phyloP scores from a whole-genome alignment of 2,888 invertebrate species.

The Masnerella sp. region DNA sequence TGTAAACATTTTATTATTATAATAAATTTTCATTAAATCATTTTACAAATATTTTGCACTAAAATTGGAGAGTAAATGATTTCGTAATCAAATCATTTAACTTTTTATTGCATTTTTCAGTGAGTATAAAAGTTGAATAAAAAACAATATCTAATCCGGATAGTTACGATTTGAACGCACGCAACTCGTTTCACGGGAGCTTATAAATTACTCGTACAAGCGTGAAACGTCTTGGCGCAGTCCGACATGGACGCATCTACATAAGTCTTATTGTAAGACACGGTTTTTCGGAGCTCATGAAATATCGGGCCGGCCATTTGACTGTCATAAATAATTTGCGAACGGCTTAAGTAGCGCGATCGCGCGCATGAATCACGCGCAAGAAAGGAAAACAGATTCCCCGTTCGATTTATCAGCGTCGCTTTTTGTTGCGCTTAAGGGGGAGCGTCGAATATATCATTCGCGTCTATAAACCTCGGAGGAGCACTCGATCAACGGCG shows the following conservation, averaged over 20 bases:
- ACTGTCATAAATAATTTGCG: constrained; percentile 55
- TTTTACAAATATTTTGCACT: too few relatives aligned
- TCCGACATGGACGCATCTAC: constrained; percentile 21
- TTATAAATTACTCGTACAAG: constrained; percentile 36
- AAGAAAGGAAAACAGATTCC: constrained; percentile 51
- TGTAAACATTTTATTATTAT: too few relatives aligned
- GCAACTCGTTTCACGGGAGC: constrained; percentile 32
- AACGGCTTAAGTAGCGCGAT: constrained; percentile 50
- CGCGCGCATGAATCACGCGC: constrained; percentile 43
- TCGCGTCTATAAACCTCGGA: constrained; percentile 57
- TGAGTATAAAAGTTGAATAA: too few relatives aligned
- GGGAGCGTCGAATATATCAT: constrained; percentile 53
- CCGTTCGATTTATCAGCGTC: constrained; percentile 58
- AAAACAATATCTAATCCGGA: too few relatives aligned
- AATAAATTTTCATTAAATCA: too few relatives aligned
- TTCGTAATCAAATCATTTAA: too few relatives aligned
- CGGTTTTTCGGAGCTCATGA: constrained; percentile 34
- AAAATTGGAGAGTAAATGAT: too few relatives aligned
- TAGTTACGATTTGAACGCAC: constrained; percentile 14
- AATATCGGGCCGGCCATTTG: constrained; percentile 42
- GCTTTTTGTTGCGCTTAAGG: constrained; percentile 54
- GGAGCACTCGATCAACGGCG: constrained; percentile 60
- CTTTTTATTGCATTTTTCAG: too few relatives aligned
- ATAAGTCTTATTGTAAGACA: constrained; percentile 39
- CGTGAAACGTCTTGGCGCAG: constrained; percentile 13